Conservation (phyloP, 2,888 invertebrate genomes). For the Stomorhina lunata region DNA sequence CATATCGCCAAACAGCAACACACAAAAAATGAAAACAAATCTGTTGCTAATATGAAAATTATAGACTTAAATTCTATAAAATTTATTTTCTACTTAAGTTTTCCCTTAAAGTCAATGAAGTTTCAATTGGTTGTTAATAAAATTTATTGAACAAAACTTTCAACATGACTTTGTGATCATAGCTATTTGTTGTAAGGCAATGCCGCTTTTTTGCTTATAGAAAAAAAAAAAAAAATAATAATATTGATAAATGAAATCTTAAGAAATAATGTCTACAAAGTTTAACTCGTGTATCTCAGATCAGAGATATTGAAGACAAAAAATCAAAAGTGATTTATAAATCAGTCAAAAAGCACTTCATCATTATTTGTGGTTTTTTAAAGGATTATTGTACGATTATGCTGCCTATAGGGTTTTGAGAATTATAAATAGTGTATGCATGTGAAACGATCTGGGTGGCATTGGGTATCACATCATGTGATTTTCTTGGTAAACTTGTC, state of each 20-base stretch:
- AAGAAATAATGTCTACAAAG: neutral
- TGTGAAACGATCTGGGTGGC: constrained; percentile 54
- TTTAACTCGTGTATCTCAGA: neutral
- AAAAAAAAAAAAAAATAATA: neutral
- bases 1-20: neutral
- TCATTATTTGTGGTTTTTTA: constrained; percentile 47
- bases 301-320: constrained; percentile 6
- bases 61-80: constrained; percentile 40
- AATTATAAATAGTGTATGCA: constrained; percentile 28
- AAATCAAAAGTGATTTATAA: constrained; percentile 63
- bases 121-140: neutral
- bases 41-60: constrained; percentile 63
- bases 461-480: constrained; percentile 7
- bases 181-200: constrained; percentile 16
- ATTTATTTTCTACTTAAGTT: constrained; percentile 11
- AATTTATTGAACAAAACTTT: constrained; percentile 36
- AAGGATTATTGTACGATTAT: neutral
- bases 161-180: constrained; percentile 20
- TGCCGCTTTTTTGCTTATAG: constrained; percentile 17
- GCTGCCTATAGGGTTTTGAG: neutral
- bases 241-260: neutral
- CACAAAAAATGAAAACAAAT: constrained; percentile 20
- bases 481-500: constrained; percentile 32
- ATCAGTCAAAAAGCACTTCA: constrained; percentile 59
- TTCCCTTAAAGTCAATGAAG: constrained; percentile 24